These are phyloP conservation scores for Eumeta japonica DNA, from an alignment of 1,140 invertebrate species.

Conservation along the genomic window DNA sequence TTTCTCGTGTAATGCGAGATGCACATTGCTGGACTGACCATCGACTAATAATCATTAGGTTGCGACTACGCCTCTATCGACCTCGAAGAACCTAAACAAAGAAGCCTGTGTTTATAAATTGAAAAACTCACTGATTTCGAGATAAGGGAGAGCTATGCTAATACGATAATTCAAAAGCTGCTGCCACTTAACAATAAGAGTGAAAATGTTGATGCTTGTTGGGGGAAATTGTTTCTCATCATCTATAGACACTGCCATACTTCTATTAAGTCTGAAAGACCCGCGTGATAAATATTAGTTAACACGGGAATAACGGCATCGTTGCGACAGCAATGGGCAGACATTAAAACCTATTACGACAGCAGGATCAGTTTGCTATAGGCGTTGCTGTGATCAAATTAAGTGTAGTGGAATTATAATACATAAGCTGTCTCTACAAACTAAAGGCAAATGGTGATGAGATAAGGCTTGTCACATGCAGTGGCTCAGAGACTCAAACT, in stretches of 20 bases:
- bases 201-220: slow-evolving; percentile 4
- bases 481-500: slow-evolving; percentile 15
- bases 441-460: slow-evolving; percentile 17
- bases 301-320: slow-evolving; percentile 14
- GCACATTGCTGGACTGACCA: slow-evolving; percentile 17
- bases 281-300: slow-evolving; percentile 13
- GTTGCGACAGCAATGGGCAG: slow-evolving; percentile 8
- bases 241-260: slow-evolving; percentile 8
- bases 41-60: slow-evolving; percentile 12
- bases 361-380: not conserved
- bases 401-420: slow-evolving; percentile 9
- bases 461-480: slow-evolving; percentile 12
- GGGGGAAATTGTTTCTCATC: slow-evolving; percentile 8
- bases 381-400: slow-evolving; percentile 6
- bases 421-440: slow-evolving; percentile 6
- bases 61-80: slow-evolving; percentile 10
- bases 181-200: not conserved
- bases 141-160: slow-evolving; percentile 3
- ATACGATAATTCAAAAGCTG: no score
- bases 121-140: slow-evolving; percentile 8
- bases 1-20: slow-evolving; percentile 20
- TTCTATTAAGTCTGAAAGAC: slow-evolving; percentile 6
- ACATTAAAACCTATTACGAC: slow-evolving; percentile 8
- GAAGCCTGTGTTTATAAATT: slow-evolving; percentile 7
- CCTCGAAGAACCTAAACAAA: slow-evolving; percentile 6